Base-by-base conservation (phyloP, 2,888 invertebrate species). In the Cheilosia vulpina region DNA sequence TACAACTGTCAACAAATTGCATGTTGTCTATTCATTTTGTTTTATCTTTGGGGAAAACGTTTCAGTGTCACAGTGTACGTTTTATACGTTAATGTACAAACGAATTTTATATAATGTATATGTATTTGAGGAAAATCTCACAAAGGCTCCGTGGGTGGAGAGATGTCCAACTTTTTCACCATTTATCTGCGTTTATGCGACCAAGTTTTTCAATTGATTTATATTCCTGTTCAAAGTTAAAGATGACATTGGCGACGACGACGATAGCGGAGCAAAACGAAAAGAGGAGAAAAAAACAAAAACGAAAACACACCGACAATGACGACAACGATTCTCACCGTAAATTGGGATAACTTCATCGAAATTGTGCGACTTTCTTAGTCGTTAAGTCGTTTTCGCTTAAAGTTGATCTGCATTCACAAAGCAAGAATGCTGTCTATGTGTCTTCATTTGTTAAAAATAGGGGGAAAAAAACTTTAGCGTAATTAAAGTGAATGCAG, bases 141-240 rank as follows among this genome's bases (percentile, higher is more conserved):
- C 15, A 69, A 50, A 68, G 62, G 68, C 60, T 62, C 19, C 31
- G 5, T 17, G 9, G 53, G 47, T 43, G 57, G 65, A 50, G 52
- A 52, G 47, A 57, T 34, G 43, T 75, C 50, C 73, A 84, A 79
- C 73, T 79, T 84, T 69, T 55, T 34, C 50, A 19, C 41, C 66
- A 72, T 71, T 71, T 73, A 66, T 73, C 78, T 31, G 43, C 68
- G 72, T 68, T 84, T 75, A 84, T 79, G 83, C 69, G 73, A 84
- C 69, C 57, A 79, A 79, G 83, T 84, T 84, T 76, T 75, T 69
- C 83, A 84, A 84, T 84, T 84, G 83, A 84, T 84, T 84, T 84
- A 84, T 84, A 84, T 84, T 79, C 73, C 63, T 63, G 63, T 60
- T 68, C 57, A 79, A 84, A 84, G 83, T 84, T 84, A 79, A 75